Conservation (phyloP, 2,797 vertebrate genomes). For the Sandelia bainsii region DNA sequence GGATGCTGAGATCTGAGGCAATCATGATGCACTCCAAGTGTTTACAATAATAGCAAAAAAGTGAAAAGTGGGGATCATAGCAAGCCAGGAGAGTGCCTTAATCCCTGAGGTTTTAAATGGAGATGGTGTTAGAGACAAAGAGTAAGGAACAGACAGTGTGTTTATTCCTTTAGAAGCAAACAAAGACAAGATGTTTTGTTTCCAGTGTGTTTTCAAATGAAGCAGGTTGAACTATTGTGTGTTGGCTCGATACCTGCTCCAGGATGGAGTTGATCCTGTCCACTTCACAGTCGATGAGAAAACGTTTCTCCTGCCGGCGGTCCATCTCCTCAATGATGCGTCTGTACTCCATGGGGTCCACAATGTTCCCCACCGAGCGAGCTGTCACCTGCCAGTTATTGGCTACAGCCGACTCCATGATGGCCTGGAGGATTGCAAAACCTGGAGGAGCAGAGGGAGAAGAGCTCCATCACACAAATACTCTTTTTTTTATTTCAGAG, state of each 20-base stretch:
- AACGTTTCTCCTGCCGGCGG: constrained; percentile 96
- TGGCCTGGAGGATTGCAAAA: constrained; percentile 96
- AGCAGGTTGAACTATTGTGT: background rate
- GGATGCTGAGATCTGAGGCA: constrained; percentile 43
- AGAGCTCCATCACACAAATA: constrained; percentile 47
- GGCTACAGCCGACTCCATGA: constrained; percentile 98
- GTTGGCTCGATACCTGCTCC: constrained; percentile 89
- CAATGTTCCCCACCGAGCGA: constrained; percentile 94
- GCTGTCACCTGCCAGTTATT: constrained; percentile 99
- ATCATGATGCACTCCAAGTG: constrained; percentile 41
- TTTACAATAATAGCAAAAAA: constrained; percentile 38
- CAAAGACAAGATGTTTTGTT: constrained; percentile 1
- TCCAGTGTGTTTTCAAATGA: constrained; percentile 6
- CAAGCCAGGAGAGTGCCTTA: constrained; percentile 11
- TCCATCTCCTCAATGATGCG: constrained; percentile 99
- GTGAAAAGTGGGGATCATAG: constrained; percentile 16
- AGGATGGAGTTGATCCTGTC: constrained; percentile 95
- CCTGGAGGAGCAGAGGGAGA: constrained; percentile 79
- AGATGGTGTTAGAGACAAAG: constrained; percentile 18
- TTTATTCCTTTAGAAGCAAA: constrained; percentile 19
- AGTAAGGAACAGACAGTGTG: background rate
- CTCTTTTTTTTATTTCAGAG: constrained; percentile 19
- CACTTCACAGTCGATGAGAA: constrained; percentile 97
- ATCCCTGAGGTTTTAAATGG: constrained; percentile 26
- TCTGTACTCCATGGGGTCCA: constrained; percentile 92